phyloP scores from a whole-genome alignment of 64 coral and sea anemone genomes.

The Anthopleura sola region DNA sequence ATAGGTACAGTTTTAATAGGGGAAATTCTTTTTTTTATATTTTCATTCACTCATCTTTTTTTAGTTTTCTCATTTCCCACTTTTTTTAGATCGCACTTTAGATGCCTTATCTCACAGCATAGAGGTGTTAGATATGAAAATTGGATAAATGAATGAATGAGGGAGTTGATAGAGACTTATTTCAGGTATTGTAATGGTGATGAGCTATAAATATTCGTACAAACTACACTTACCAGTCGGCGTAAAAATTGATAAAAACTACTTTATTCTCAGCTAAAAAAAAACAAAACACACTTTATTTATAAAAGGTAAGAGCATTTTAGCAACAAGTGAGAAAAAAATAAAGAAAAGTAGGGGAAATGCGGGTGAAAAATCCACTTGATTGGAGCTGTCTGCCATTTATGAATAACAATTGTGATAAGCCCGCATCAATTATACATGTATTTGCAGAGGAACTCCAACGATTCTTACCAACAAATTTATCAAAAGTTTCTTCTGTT shows the following conservation, averaged over 20 bases:
- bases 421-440: constrained; percentile 46
- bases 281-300: not conserved
- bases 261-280: constrained; percentile 78
- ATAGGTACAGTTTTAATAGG: too few species aligned
- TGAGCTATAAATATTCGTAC: too few species aligned
- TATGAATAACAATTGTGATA: constrained; percentile 23
- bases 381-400: not conserved
- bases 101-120: too few species aligned
- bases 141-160: too few species aligned
- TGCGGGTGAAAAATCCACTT: not conserved
- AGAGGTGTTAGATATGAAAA: too few species aligned
- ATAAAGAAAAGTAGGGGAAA: not conserved
- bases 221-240: constrained; percentile 9
- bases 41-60: too few species aligned
- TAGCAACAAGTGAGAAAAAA: not conserved
- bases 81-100: too few species aligned
- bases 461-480: constrained; percentile 55
- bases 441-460: not conserved
- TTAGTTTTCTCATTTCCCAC: too few species aligned
- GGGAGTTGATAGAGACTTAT: too few species aligned
- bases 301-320: not conserved
- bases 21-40: too few species aligned
- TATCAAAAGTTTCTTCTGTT: constrained; percentile 45
- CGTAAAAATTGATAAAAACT: constrained; percentile 97
- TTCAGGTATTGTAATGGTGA: too few species aligned